Conservation (phyloP, 2,888 invertebrate species). For the Caenorhabditis auriculariae region DNA sequence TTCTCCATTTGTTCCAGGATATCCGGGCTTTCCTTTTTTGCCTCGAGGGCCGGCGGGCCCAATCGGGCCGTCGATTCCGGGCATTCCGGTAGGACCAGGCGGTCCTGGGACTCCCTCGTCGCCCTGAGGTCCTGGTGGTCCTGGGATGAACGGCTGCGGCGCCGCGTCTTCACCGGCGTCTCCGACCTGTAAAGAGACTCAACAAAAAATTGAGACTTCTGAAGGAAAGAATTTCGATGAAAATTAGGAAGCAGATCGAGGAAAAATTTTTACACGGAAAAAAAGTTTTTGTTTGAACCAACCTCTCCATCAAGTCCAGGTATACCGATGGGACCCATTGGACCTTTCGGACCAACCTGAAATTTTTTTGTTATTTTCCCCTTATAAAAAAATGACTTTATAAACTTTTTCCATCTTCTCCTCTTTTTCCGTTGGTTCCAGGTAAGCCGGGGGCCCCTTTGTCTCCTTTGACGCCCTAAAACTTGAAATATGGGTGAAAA, state of each 20-base stretch:
- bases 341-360: slow-evolving; percentile 22
- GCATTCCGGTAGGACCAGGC: slow-evolving; percentile 50
- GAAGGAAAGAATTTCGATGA: too few species aligned
- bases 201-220: too few species aligned
- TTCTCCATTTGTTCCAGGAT: slow-evolving; percentile 45
- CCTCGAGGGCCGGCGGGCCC: slow-evolving; percentile 52
- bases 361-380: background rate
- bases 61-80: slow-evolving; percentile 47
- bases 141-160: slow-evolving; percentile 59
- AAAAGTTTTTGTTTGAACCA: too few species aligned
- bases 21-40: slow-evolving; percentile 45
- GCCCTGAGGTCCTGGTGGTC: slow-evolving; percentile 46
- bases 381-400: too few species aligned
- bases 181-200: too few species aligned
- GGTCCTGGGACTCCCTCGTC: slow-evolving; percentile 48
- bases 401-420: slow-evolving; percentile 29
- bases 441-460: slow-evolving; percentile 43
- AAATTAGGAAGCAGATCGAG: too few species aligned
- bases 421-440: slow-evolving; percentile 40
- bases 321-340: slow-evolving; percentile 38
- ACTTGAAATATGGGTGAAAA: background rate
- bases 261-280: too few species aligned
- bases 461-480: slow-evolving; percentile 49
- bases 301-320: slow-evolving; percentile 54
- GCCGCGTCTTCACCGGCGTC: slow-evolving; percentile 53